Base-by-base conservation (phyloP, 2,888 invertebrate genomes). In the Parnassius mnemosyne region DNA sequence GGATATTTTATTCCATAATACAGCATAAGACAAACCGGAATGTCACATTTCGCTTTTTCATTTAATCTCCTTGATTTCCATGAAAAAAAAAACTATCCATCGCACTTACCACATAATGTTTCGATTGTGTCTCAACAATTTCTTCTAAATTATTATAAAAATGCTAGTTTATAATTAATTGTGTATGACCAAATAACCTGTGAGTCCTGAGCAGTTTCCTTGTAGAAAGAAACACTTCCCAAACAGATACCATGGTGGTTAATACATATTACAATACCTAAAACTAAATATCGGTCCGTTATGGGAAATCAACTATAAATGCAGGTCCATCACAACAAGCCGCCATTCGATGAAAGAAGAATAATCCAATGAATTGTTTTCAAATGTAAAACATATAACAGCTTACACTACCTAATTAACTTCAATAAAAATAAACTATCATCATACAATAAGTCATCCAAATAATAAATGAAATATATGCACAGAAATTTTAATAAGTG, bases 1-100 rank as follows among this genome's bases (percentile, higher is more conserved):
- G 91, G 91, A 90, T 90, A 91, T 89, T 91, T 91, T 90, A 91
- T 90, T 91, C 90, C 90, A 89, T 90, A 90, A 90, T 89, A 91
- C 90, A 91, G 91, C 90, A 88, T 83, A 89, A 90, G 91, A 91
- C 89, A 90, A 91, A 90, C 91, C 91, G 91, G 91, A 91, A 91
- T 91, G 91, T 91, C 90, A 89, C 89, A 90, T 86, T 81, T 85
- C 83, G 83, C 83, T 86, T 84, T 83, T 81, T 83, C 80, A 85
- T 83, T 53, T 82, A 71, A 73, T 67, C 71, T 81, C 77, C 80
- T 83, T 76, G 83, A 84, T 86, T 83, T 81, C 77, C 83, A 84
- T 87, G 84, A 88, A 88, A 89, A 88, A 86, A 84, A 83, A 84
- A 72, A 78, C 76, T 82, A 84, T 84, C 83, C 84, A 81, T 83